Base-by-base conservation (phyloP, 2,888 invertebrate species). In the Drosophila nr. perissopoda region DNA sequence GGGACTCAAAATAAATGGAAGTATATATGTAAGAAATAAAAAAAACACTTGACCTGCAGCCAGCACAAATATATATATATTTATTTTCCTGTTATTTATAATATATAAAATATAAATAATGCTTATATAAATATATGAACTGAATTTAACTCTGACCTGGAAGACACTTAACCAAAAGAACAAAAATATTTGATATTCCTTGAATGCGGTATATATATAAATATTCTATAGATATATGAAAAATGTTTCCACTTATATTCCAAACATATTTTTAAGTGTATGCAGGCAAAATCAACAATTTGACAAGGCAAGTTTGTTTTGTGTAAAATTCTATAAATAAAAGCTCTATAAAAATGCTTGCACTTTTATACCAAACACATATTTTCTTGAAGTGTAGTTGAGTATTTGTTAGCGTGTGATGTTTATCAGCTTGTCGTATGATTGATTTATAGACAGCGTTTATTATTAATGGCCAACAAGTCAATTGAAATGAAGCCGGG, bases 381-480 rank as follows among this genome's bases (percentile, higher is more conserved):
- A 4, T n/a, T 38, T 13, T 21, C 16, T 21, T 45, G 27, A 8
- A 45, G 42, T 61, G 72, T 36, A 8, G 27, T 2, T 53, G 70
- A 65, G 57, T 49, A 18, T 53, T 66, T 67, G 72, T 58, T 48
- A 13, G 40, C 33, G 62, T 69, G 77, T 70, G 78, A 83, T 83
- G 75, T 81, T 89, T 89, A 85, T 83, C 83, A 76, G 88, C 89
- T 78, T 89, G 90, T 87, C 87, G 76, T 83, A 63, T 89, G 85
- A 85, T 85, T 85, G 90, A 85, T 85, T 85, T 85, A 85, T 89
- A 58, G 78, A 58, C 66, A 51, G 25, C 45, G 65, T 79, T 65
- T 78, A 78, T 82, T 78, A 82, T 82, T 82, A 65, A 78, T 68
- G 78, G 56, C 54, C 61, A 72, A 68, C 78, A 73, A 82, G 78